These are phyloP conservation scores for Anabas testudineus DNA, from an alignment of 2,797 vertebrate species.

Conservation along the genomic window DNA sequence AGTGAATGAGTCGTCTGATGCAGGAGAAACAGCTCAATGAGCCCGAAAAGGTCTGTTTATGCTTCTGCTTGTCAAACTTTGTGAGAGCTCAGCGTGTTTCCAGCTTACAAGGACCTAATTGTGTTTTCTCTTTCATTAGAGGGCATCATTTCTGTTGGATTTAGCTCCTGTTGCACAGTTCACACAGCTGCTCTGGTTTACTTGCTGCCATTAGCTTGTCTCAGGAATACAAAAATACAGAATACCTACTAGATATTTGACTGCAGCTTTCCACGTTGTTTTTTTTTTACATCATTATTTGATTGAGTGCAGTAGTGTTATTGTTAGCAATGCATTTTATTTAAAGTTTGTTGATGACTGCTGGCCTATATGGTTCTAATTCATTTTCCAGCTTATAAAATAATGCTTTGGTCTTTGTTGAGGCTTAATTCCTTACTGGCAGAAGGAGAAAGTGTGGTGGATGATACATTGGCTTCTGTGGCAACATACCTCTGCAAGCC, in stretches of 20 bases:
- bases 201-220: constrained; percentile 20
- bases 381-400: constrained; percentile 40
- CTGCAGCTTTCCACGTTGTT: constrained; percentile 16
- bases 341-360: too few relatives aligned
- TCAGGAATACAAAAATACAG: constrained; percentile 17
- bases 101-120: constrained; percentile 2
- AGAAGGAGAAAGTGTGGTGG: constrained; percentile 9
- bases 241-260: background rate
- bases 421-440: constrained; percentile 21
- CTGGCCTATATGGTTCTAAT: background rate
- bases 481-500: constrained; percentile 30
- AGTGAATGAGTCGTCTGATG: constrained; percentile 46
- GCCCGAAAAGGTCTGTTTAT: constrained; percentile 51
- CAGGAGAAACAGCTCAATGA: constrained; percentile 34
- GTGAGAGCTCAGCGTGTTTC: constrained; percentile 12
- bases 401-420: constrained; percentile 8
- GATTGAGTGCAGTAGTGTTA: background rate
- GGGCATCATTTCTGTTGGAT: constrained; percentile 18
- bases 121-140: constrained; percentile 4
- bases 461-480: constrained; percentile 18
- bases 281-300: constrained; percentile 4
- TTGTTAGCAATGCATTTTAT: background rate
- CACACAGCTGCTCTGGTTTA: constrained; percentile 22
- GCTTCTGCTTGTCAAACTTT: constrained; percentile 30
- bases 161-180: constrained; percentile 33